These are phyloP conservation scores for Micromys minutus DNA, from an alignment of 2,113 vertebrate species.

Conservation along the genomic window DNA sequence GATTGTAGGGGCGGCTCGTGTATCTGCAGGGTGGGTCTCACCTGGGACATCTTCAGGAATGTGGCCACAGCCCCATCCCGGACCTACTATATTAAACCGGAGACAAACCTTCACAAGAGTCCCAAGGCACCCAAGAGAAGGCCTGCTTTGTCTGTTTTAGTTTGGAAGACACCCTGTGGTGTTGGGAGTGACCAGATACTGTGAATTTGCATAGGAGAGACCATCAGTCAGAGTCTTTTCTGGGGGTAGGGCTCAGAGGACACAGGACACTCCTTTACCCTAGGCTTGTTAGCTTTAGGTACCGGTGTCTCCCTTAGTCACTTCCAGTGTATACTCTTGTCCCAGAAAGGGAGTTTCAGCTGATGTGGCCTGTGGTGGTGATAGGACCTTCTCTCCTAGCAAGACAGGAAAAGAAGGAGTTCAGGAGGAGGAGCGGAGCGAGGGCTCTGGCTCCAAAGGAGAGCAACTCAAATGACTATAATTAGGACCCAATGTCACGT, in stretches of 20 bases:
- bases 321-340: neutral
- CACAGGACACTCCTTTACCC: neutral
- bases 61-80: neutral
- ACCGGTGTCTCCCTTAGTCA: neutral
- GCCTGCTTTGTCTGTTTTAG: neutral
- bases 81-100: neutral
- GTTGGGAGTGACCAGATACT: neutral
- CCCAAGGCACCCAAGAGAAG: neutral
- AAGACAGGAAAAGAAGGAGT: neutral
- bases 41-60: neutral
- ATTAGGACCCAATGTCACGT: neutral
- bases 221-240: neutral
- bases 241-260: neutral
- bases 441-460: slow-evolving; percentile 20
- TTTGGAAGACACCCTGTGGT: neutral
- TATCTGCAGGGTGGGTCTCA: neutral
- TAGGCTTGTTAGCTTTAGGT: no score
- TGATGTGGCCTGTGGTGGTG: neutral
- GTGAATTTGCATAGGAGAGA: neutral
- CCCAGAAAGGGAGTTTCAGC: neutral
- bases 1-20: neutral
- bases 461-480: neutral
- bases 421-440: no score
- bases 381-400: neutral
- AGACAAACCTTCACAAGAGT: neutral